Evolutionary conservation across 2,797 vertebrate genomes (phyloP), one percentile per base, ranked within the genome.

Genomic region (Centroberyx gerrardi): DNA sequence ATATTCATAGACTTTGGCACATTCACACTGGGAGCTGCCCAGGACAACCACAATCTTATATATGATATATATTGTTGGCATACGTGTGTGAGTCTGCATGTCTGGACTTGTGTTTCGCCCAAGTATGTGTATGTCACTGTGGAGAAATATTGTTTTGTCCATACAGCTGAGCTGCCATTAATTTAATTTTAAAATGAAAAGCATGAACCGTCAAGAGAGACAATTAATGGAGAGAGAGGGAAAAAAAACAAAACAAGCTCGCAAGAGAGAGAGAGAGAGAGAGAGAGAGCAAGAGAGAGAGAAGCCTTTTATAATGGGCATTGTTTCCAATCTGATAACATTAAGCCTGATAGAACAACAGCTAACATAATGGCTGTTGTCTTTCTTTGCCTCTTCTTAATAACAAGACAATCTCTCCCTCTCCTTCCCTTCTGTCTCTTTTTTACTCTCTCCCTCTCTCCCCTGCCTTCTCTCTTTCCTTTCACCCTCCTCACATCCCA

Each of bases 181-280:
- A 89, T 86, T 85, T 81, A 69, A 86, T 88, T 88, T 86, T 17
- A 53, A 42, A 83, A 83, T 82, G 66, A 84, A 88, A 78, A 74
- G 69, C 76, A 76, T 78, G 62, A 48, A 73, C 74, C 76, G 63
- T 65, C 22, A 51, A 84, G 44, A 54, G 31, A 80, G 65, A 82
- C 31, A 52, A 60, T 22, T 1, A 15, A 36, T 12, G 40, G 44
- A 69, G 17, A 33, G 65, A 42, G 18, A 46, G 53, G 65, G 53
- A 31, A 22, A 22, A 22, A 22, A 22, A 22, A 22, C 22, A 22
- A 22, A 22, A 1, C 22, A 22, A 22, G 22, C 22, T 22, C 1
- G 22, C 22, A 22, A 22, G 22, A 22, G 22, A 42, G 18, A 46
- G 53, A 74, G 53, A 31, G 31, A 42, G 46, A 67, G 56, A 17